Base-by-base conservation (phyloP, 2,797 vertebrate genomes). In the Sarcoramphus papa region DNA sequence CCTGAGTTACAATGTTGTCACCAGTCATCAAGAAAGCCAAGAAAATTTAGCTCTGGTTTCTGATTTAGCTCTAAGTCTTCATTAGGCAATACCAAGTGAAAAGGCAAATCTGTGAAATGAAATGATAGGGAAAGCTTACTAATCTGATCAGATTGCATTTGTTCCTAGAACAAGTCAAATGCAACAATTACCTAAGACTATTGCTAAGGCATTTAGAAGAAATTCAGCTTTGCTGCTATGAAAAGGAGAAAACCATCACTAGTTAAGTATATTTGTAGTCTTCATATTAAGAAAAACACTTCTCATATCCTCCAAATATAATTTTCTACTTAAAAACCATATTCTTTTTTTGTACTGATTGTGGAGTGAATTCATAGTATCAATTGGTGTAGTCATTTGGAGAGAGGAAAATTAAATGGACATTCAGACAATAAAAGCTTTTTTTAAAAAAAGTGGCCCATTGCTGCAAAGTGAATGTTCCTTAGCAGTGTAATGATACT, bases 371-470 rank as follows among this genome's bases (percentile, higher is more conserved):
- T 45, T 59, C 30, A 3, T 59, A 7, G 21, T 63, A 28, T 53
- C 0, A 0, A 12, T 24, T 53, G 5, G 4, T 50, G 16, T 40
- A 54, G 24, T 2, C 3, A 35, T 73, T 80, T 76, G 17, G 20
- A 80, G 41, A 83, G 7, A 40, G 25, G n/a, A 88, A 74, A 74
- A 57, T 33, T 33, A 56, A 80, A 31, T 63, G 40, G 56, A 6
- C 8, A 41, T n/a, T 76, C 21, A 51, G 33, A 27, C 2, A 23
- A 65, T 14, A 27, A 37, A 43, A 53, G 7, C 0, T 0, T 22
- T 23, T 41, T 28, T 35, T 43, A 6, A 21, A 7, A 45, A 27
- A 47, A 31, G 15, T 69, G 15, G 3, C 6, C 18, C 17, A 10
- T 24, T 81, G 8, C 9, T 45, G 12, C n/a, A 54, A 92, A 78